Evolutionary conservation across 1,140 invertebrate genomes (phyloP), one percentile per base, ranked within the genome.

Genomic region (Leptopilina boulardi): DNA sequence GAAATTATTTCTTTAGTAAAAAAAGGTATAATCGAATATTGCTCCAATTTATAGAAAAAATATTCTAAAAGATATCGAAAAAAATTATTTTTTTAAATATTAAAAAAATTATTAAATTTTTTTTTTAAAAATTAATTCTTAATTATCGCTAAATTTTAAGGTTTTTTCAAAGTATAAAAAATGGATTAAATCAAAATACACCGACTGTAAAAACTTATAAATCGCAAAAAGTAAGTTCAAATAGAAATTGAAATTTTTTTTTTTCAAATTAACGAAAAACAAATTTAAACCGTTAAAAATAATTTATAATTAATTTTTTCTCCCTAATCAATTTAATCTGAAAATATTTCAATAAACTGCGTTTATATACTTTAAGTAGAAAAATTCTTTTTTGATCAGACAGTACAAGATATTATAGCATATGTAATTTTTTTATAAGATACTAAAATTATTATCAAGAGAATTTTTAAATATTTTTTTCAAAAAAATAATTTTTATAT

Each of bases 321-420:
- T 92, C 18, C 92, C 88, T 18, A 87, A 85, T 9, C 89, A 87
- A 86, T 84, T 87, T 26, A 80, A 89, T 71, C 86, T 88, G 8
- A 80, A 88, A 0, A 92, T 92, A n/a, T n/a, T n/a, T n/a, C n/a
- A n/a, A n/a, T n/a, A n/a, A n/a, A n/a, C n/a, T n/a, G n/a, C n/a
- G n/a, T n/a, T n/a, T 0, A 91, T 38, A 9, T 9, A 38, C 34
- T 38, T 38, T 38, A 3, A 38, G 34, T 38, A 38, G 34, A 38
- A 38, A 38, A 38, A 9, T 92, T 66, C 85, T 89, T 0, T 83
- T 84, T 30, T 89, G 92, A 59, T 84, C 93, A 1, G 92, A 92
- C 75, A 92, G 93, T 85, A 85, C n/a, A n/a, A n/a, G 90, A 66
- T 93, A 92, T 92, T 78, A 72, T n/a, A 15, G 38, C 4, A n/a